Evolutionary conservation across 2,888 invertebrate species (phyloP).

Genomic region (Drosophila yooni): DNA sequence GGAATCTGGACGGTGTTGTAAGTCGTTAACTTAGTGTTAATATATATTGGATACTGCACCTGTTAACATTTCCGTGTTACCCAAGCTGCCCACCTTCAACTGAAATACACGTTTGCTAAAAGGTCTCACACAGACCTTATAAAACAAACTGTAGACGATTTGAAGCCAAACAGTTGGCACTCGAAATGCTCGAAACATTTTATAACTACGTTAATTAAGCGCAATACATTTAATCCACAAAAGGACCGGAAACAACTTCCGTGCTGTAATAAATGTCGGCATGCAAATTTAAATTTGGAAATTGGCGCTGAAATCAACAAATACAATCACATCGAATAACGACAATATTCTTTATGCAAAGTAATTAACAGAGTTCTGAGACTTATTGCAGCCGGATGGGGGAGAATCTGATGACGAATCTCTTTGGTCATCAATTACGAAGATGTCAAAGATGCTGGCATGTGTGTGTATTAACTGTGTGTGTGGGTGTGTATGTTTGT

Average conservation of each 20-base stretch:
- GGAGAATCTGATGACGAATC: conserved; percentile 51
- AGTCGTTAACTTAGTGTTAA: not conserved
- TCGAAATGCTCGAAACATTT: conserved; percentile 13
- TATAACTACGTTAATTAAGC: conserved; percentile 9
- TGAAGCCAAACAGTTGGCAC: conserved; percentile 40
- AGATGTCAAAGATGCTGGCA: conserved; percentile 11
- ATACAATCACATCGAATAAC: conserved; percentile 8
- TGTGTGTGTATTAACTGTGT: not conserved
- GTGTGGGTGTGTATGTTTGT: not conserved
- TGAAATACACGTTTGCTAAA: not conserved
- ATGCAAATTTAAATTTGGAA: conserved; percentile 44
- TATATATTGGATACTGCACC: not conserved
- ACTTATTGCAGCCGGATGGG: conserved; percentile 49
- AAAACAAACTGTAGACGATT: conserved; percentile 27
- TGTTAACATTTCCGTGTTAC: conserved; percentile 2
- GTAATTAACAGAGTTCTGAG: conserved; percentile 49
- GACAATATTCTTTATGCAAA: conserved; percentile 14
- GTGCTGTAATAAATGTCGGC: conserved; percentile 13
- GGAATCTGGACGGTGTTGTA: not conserved
- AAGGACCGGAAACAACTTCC: conserved; percentile 25
- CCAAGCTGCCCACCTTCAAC: conserved; percentile 18
- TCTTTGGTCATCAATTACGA: conserved; percentile 28
- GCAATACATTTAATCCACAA: conserved; percentile 12
- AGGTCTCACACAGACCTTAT: conserved; percentile 23
- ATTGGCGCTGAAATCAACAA: conserved; percentile 21